Conservation (phyloP, 2,113 vertebrate species). For the Puntigrus tetrazona region DNA sequence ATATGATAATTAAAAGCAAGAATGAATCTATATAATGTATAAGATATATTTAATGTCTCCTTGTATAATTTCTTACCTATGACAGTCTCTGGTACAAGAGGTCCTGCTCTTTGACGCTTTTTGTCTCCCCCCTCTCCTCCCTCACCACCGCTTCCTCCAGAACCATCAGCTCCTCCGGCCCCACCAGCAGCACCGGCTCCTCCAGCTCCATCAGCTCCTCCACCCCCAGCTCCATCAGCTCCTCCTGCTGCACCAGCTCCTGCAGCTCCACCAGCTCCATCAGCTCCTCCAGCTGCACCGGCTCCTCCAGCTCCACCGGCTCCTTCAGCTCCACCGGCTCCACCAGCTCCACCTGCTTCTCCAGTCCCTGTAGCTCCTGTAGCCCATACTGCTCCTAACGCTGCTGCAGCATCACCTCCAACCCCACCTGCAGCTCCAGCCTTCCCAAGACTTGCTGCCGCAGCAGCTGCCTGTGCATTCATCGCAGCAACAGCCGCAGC, state of each 20-base stretch:
- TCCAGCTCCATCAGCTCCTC: not conserved
- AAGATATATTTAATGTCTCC: not conserved
- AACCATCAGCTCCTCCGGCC: not conserved
- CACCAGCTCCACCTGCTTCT: not conserved
- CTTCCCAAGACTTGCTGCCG: not conserved
- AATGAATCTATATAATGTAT: not conserved
- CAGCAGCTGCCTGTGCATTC: not conserved
- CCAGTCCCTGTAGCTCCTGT: not conserved
- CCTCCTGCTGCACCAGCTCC: not conserved
- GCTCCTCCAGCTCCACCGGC: not conserved
- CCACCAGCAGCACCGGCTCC: not conserved
- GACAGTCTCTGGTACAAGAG: slow-evolving; percentile 61
- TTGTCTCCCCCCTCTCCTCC: slow-evolving; percentile 32
- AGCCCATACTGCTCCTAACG: not conserved
- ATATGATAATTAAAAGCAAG: not conserved
- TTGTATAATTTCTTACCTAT: slow-evolving; percentile 66
- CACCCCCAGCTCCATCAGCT: not conserved
- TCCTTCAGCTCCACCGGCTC: not conserved
- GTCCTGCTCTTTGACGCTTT: slow-evolving; percentile 57
- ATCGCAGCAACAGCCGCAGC: slow-evolving; percentile 15
- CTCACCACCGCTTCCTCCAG: not conserved
- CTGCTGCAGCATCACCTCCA: not conserved
- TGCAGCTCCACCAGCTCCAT: not conserved
- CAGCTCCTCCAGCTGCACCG: not conserved
- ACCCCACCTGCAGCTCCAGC: not conserved